Evolutionary conservation across 2,797 vertebrate species (phyloP).

Genomic region (Hemitrygon akajei): DNA sequence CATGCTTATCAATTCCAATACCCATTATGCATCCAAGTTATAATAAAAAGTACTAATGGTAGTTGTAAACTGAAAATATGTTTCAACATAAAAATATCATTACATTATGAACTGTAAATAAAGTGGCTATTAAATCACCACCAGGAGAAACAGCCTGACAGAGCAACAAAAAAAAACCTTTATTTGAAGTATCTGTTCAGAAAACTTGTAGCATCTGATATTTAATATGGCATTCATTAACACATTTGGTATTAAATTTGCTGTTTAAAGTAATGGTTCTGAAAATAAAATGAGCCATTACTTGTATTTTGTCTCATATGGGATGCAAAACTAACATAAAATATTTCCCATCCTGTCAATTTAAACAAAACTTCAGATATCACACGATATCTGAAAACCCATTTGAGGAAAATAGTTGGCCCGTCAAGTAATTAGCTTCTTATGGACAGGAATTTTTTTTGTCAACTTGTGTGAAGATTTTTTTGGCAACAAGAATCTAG

Average conservation of each 20-base stretch:
- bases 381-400: not conserved
- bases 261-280: not conserved
- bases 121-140: not conserved
- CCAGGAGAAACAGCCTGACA: not conserved
- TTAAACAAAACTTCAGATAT: not conserved
- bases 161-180: not conserved
- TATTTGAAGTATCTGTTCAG: not conserved
- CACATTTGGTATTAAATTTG: not conserved
- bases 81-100: not conserved
- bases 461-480: not conserved
- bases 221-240: not conserved
- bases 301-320: not conserved
- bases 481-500: not conserved
- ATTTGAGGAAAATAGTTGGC: not conserved
- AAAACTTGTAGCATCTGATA: not conserved
- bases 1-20: slow-evolving; percentile 1
- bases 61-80: not conserved
- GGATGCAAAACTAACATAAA: not conserved
- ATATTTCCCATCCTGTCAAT: not conserved
- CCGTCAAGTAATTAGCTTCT: not conserved
- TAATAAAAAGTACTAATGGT: not conserved
- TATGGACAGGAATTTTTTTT: not conserved
- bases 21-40: not conserved
- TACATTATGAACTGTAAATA: not conserved
- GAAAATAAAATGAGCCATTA: not conserved